A percentile compares a stretch with the other conserved stretches of the same genome.
phyloP scores from a whole-genome alignment of 2,113 vertebrate species.

The Hippocampus zosterae region DNA sequence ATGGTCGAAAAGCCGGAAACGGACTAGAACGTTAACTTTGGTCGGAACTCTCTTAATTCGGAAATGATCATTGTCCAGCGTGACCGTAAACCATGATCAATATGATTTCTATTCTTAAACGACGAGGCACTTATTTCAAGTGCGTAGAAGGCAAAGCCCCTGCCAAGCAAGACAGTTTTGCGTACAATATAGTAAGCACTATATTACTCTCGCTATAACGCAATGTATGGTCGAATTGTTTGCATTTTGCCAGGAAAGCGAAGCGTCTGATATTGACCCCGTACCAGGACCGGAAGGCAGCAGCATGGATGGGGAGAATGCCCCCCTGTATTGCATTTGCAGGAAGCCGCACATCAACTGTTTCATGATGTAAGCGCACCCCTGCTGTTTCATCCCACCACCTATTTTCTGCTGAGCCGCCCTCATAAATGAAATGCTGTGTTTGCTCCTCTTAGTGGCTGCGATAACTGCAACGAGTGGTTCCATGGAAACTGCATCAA shows the following conservation, averaged over 20 bases:
- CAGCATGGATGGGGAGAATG: constrained; percentile 77
- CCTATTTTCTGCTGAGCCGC: neutral
- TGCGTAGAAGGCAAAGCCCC: neutral
- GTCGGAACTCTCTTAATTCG: neutral
- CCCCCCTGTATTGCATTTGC: constrained; percentile 86
- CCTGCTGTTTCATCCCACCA: neutral
- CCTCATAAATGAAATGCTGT: neutral
- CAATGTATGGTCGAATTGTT: neutral
- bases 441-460: constrained; percentile 72
- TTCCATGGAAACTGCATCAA: constrained; percentile 91
- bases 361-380: constrained; percentile 84
- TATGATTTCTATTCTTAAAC: neutral
- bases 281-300: constrained; percentile 60
- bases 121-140: neutral
- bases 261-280: constrained; percentile 76
- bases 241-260: constrained; percentile 72
- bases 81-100: neutral
- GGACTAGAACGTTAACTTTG: neutral
- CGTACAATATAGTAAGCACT: neutral
- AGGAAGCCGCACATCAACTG: constrained; percentile 87
- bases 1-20: neutral
- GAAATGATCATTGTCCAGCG: neutral
- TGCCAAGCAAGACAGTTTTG: neutral
- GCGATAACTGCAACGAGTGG: constrained; percentile 92
- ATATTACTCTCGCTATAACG: neutral